These are phyloP conservation scores for Drosophila atroscutellata DNA, from an alignment of 2,888 invertebrate genomes.

Conservation along the genomic window DNA sequence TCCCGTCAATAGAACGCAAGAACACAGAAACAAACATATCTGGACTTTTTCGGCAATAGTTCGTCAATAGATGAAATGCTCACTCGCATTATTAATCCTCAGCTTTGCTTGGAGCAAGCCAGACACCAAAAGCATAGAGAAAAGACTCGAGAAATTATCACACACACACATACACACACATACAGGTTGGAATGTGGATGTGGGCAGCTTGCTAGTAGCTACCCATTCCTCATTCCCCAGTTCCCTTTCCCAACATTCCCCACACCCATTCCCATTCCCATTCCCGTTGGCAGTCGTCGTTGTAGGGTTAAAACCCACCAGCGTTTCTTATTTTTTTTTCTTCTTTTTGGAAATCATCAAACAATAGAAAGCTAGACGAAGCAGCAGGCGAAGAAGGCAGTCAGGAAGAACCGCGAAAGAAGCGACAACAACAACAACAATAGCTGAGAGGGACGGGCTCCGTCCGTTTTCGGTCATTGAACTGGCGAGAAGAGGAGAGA, in stretches of 20 bases:
- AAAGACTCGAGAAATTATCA: conserved; percentile 43
- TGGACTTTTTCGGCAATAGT: conserved; percentile 77
- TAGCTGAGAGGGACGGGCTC: conserved; percentile 36
- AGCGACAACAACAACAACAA: conserved; percentile 71
- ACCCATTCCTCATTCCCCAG: conserved; percentile 40
- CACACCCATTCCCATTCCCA: conserved; percentile 22
- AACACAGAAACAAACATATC: conserved; percentile 31
- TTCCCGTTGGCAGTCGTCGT: conserved; percentile 44
- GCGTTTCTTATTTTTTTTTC: conserved; percentile 55
- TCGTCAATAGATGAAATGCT: conserved; percentile 62
- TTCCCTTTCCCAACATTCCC: conserved; percentile 38
- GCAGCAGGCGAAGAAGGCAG: conserved; percentile 73
- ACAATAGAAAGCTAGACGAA: conserved; percentile 79
- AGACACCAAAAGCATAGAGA: conserved; percentile 23
- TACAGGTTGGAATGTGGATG: conserved; percentile 64
- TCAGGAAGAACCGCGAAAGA: conserved; percentile 78
- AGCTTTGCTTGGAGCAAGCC: conserved; percentile 33
- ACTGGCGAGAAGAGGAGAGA: conserved; percentile 53
- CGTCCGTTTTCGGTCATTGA: conserved; percentile 76
- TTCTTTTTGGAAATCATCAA: conserved; percentile 74
- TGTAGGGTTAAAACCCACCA: conserved; percentile 79
- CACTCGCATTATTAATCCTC: conserved; percentile 77
- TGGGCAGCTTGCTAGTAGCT: conserved; percentile 56
- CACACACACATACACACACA: conserved; percentile 24
- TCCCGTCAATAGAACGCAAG: conserved; percentile 18